phyloP scores from a whole-genome alignment of 2,113 vertebrate species.

The Mohoua ochrocephala region DNA sequence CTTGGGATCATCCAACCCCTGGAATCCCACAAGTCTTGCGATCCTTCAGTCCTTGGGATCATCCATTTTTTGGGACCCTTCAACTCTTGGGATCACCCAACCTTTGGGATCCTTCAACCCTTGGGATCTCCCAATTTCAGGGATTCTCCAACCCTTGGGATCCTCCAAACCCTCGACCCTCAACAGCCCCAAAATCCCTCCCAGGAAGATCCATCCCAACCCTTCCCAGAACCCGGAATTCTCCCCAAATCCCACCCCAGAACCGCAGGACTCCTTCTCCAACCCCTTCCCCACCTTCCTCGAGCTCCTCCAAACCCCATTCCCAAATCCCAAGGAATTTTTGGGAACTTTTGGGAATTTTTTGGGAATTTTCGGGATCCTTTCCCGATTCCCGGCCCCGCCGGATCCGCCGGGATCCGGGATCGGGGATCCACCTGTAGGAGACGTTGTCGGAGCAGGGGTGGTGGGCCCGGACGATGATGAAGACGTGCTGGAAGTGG shows the following conservation, averaged over 20 bases:
- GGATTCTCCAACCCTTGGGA: too few relatives aligned
- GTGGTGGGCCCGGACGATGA: conserved; percentile 87
- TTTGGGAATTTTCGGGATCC: too few relatives aligned
- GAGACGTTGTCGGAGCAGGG: conserved; percentile 86
- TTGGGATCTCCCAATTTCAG: neutral
- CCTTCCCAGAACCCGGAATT: too few relatives aligned
- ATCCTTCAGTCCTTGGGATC: neutral
- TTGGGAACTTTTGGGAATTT: too few relatives aligned
- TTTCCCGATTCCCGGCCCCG: neutral
- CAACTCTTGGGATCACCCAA: neutral
- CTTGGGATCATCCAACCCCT: neutral
- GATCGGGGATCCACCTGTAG: conserved; percentile 75
- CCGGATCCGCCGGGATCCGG: neutral
- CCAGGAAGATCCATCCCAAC: too few relatives aligned
- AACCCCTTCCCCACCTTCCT: too few relatives aligned
- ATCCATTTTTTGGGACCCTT: neutral
- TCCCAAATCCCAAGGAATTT: too few relatives aligned
- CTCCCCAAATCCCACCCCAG: too few relatives aligned
- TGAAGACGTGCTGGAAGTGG: conserved; percentile 95
- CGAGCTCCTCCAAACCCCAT: too few relatives aligned
- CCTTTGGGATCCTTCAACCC: accelerated
- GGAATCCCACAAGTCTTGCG: neutral
- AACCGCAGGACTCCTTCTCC: too few relatives aligned
- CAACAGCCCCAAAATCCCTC: too few relatives aligned
- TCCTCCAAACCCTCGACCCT: too few relatives aligned